phyloP scores from a whole-genome alignment of 2,113 vertebrate species.

The Cryptoleucopteryx plumbea region DNA sequence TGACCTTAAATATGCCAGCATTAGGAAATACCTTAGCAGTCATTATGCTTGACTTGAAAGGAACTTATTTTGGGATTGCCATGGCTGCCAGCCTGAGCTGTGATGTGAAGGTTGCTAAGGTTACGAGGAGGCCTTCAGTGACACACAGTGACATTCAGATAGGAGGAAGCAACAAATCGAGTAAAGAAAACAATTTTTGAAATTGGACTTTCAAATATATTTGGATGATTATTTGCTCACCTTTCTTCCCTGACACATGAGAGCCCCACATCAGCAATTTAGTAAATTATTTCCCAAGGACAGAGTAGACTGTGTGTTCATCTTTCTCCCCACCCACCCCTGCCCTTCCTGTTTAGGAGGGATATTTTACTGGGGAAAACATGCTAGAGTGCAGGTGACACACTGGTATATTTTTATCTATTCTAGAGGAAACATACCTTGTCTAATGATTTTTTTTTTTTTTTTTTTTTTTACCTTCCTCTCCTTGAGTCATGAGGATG shows the following conservation, averaged over 20 bases:
- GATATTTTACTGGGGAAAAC: background rate
- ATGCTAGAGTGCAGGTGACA: background rate
- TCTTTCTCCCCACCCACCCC: no score
- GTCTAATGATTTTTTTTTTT: background rate
- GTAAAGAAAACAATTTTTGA: background rate
- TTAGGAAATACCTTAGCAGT: background rate
- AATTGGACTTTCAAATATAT: background rate
- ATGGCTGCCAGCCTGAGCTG: background rate
- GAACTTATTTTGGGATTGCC: background rate
- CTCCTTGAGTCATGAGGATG: background rate
- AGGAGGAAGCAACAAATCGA: background rate
- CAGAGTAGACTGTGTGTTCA: background rate
- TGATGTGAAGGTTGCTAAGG: background rate
- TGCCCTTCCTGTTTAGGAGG: background rate
- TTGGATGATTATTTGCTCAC: background rate
- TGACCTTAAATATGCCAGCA: background rate
- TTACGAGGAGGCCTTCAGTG: background rate
- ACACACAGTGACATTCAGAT: background rate
- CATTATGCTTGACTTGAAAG: background rate
- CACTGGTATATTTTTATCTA: background rate
- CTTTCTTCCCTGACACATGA: background rate
- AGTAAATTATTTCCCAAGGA: background rate
- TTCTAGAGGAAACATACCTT: background rate
- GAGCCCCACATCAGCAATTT: background rate
- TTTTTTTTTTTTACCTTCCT: background rate